Evolutionary conservation across 2,888 invertebrate species (phyloP), one percentile per base, ranked within the genome.

Genomic region (Troides aeacus): DNA sequence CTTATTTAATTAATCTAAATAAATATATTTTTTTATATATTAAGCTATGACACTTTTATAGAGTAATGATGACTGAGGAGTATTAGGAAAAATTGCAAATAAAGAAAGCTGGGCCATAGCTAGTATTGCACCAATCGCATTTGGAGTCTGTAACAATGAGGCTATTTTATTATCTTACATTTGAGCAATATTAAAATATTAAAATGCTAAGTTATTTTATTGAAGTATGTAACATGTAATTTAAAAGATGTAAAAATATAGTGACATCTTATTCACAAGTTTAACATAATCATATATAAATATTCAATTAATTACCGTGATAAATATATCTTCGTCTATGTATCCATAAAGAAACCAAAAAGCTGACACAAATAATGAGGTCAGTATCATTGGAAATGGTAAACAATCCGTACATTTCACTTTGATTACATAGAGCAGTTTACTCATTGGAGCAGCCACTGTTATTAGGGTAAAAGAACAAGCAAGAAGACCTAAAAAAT

Each of bases 331-430:
- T 65, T 95, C 91, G 74, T 97, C 93, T 62, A 98, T 88, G 65
- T 94, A 84, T 46, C 98, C 98, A 89, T 98, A 99, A 2, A 95
- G 83, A 74, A 95, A 94, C 98, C 99, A 99, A 77, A 97, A 95
- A 36, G 94, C 86, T 12, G 96, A 96, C 8, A 97, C 97, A 66
- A 97, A 87, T 83, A 98, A 96, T 56, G 97, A 96, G 82, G 96
- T 95, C 59, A 96, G 86, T 83, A 98, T 98, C 80, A 98, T 93
- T 6, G 97, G 96, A 83, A 97, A 96, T 42, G 98, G 98, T 78
- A 99, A 93, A 83, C 96, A 96, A 79, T 97, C 97, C 0, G 97
- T 95, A 83, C 94, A 97, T 85, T 95, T 96, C 8, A 95, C 94
- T 84, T 93, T 94, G 67, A 98, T 92, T 6, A 99, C 98, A 89